Evolutionary conservation across 2,888 invertebrate genomes (phyloP).

Genomic region (Barypeithes pellucidus): DNA sequence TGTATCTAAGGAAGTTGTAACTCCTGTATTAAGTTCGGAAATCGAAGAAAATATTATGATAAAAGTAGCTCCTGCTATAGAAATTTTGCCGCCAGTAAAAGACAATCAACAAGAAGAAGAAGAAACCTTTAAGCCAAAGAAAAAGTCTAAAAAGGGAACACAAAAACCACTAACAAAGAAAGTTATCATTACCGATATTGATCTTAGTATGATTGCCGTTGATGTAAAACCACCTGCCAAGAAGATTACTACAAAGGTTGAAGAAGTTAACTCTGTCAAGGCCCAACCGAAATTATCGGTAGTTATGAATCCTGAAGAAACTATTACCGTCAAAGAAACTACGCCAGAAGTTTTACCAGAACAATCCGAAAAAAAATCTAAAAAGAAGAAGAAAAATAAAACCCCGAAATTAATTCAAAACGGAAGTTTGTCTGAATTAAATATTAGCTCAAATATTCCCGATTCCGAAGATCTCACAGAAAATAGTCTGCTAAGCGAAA

Average conservation of each 20-base stretch:
- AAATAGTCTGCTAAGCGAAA: conserved; percentile 56
- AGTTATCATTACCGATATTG: conserved; percentile 66
- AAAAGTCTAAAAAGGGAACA: conserved; percentile 59
- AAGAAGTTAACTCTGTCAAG: conserved; percentile 51
- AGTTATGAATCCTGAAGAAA: conserved; percentile 14
- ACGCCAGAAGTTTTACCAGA: conserved; percentile 18
- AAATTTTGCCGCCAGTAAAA: conserved; percentile 12
- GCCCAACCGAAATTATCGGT: neutral
- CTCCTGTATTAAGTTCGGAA: neutral
- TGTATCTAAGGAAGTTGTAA: neutral
- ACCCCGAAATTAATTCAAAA: conserved; percentile 35
- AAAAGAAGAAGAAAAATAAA: conserved; percentile 61
- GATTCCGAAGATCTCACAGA: conserved; percentile 66
- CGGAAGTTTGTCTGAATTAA: conserved; percentile 57
- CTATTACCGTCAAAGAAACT: conserved; percentile 33
- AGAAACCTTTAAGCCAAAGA: conserved; percentile 54
- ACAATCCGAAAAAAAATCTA: conserved; percentile 57
- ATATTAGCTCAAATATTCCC: conserved; percentile 56
- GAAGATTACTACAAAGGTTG: conserved; percentile 50
- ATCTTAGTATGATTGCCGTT: conserved; percentile 52
- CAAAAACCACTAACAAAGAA: conserved; percentile 61
- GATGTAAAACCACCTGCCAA: conserved; percentile 53
- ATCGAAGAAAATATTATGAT: conserved; percentile 10
- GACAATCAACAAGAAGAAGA: conserved; percentile 47
- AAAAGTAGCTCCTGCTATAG: neutral